A percentile compares a stretch with the other conserved stretches of the same genome.
These are phyloP conservation scores for Ranitomeya variabilis DNA, from an alignment of 2,113 vertebrate species.

Conservation along the genomic window DNA sequence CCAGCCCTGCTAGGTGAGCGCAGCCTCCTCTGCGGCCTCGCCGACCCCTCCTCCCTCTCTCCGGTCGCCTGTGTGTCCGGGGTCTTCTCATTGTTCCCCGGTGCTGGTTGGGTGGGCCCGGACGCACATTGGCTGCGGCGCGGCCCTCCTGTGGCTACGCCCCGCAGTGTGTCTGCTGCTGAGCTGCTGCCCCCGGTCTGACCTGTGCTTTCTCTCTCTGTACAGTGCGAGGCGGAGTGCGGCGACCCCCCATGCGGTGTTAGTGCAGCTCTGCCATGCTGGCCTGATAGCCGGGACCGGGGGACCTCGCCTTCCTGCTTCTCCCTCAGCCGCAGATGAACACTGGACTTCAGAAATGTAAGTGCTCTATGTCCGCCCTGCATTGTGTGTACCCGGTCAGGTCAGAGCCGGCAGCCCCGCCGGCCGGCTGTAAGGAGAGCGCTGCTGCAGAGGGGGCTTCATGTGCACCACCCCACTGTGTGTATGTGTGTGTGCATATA, in stretches of 20 bases:
- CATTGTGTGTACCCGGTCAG: not conserved
- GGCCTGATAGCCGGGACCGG: slow-evolving; percentile 98
- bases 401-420: too few relatives aligned
- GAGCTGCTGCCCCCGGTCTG: slow-evolving; percentile 31
- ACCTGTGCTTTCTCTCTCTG: slow-evolving; percentile 57
- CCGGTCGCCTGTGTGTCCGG: not conserved
- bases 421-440: too few relatives aligned
- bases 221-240: slow-evolving; percentile 88
- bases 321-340: slow-evolving; percentile 99
- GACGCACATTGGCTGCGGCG: slow-evolving; percentile 28
- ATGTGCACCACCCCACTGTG: too few relatives aligned
- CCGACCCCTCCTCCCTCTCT: not conserved
- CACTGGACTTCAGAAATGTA: slow-evolving; percentile 99
- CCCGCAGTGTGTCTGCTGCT: slow-evolving; percentile 20
- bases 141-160: slow-evolving; percentile 34
- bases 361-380: slow-evolving; percentile 68
- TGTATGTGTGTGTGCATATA: too few relatives aligned
- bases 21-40: slow-evolving; percentile 3
- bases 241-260: slow-evolving; percentile 88
- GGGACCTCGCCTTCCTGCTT: slow-evolving; percentile 97
- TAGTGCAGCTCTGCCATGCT: slow-evolving; percentile 97
- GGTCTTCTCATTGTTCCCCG: not conserved
- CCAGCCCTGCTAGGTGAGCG: slow-evolving; percentile 20
- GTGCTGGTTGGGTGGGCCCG: slow-evolving; percentile 18
- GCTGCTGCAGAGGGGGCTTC: too few relatives aligned